Base-by-base conservation (phyloP, 2,113 vertebrate genomes). In the Camarhynchus parvulus region DNA sequence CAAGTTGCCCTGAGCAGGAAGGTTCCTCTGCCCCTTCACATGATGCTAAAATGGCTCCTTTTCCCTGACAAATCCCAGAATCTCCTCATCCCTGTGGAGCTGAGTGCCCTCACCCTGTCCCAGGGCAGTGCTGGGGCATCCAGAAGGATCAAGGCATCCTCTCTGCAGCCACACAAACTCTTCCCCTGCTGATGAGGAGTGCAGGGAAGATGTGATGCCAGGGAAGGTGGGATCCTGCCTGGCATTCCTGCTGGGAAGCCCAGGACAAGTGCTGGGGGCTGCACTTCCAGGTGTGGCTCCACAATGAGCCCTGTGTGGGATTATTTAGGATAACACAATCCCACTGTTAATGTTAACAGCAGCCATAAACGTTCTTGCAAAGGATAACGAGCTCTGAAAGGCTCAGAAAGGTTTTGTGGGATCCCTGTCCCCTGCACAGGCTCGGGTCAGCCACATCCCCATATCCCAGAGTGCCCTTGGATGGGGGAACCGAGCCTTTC, bases 401-500 rank as follows among this genome's bases (percentile, higher is more conserved):
- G 24, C 56, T 67, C 27, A 0, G 28, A 15, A 90, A 31, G 0
- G 2, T 87, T 85, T 44, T 73, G 33, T 79, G 66, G 49, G 62
- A 33, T 59, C 66, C 39, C 52, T 58, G 23, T 47, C 7, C 56
- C 24, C 24, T 73, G 55, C 63, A 33, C 1, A 41, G 61, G 19
- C 52, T 42, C 2, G 7, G 42, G 7, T 42, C 62, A 18, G 31
- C 37, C 1, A 2, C 25, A 23, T 28, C 33, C 50, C 70, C 5
- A 1, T 7, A 22, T 83, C 68, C 11, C 19, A 11, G 25, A 4
- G 6, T 17, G 13, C 27, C 52, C 14, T 21, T 49, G 80, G 78
- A 15, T 1, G 19, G 3, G 21, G 55, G 14, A 20, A 21, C 0
- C 0, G 37, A 62, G 63, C 27, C 5, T 66, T 49, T 39, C 30